Evolutionary conservation across 2,797 vertebrate species (phyloP), one percentile per base, ranked within the genome.

Genomic region (Spea hammondii): DNA sequence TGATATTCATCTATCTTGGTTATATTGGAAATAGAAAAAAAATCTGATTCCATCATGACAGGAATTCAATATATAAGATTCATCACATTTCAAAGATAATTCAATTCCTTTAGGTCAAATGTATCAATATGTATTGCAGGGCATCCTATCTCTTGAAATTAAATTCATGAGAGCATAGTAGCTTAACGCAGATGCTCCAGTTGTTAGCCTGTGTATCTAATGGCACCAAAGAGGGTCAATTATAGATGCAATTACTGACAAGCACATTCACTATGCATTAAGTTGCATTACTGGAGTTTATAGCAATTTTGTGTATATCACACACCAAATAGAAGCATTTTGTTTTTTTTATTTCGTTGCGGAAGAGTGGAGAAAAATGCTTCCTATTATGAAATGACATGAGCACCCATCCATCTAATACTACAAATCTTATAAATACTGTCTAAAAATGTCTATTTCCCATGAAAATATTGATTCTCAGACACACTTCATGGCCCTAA

Each of bases 71-170:
- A 70, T 48, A 17, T n/a, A 17, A 8, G 4, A 72, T 60, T 72
- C 5, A 57, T 47, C 48, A 4, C 45, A 65, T 49, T 60, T 17
- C 44, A 70, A 49, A 17, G 12, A 10, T 71, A 78, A 78, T 78
- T 49, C 45, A 49, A 78, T 78, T 71, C n/a, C 48, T 51, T 64
- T 64, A 70, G 49, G 67, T 62, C 67, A 70, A 70, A 55, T 83
- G 75, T 75, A 54, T 4, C 68, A 73, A 11, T 8, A 6, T 60
- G 13, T 76, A 81, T 83, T 66, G 78, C 47, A 73, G 60, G 65
- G 51, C 74, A 83, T 80, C 64, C 74, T 78, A 6, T 53, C n/a
- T 68, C 70, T 59, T 13, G 50, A 77, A 77, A 70, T 77, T 51
- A 17, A 70, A 70, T 77, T 64, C 14, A 53, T 11, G 5, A 17